Evolutionary conservation across 2,113 vertebrate genomes (phyloP), one percentile per base, ranked within the genome.

Genomic region (Myiagra hebetior): DNA sequence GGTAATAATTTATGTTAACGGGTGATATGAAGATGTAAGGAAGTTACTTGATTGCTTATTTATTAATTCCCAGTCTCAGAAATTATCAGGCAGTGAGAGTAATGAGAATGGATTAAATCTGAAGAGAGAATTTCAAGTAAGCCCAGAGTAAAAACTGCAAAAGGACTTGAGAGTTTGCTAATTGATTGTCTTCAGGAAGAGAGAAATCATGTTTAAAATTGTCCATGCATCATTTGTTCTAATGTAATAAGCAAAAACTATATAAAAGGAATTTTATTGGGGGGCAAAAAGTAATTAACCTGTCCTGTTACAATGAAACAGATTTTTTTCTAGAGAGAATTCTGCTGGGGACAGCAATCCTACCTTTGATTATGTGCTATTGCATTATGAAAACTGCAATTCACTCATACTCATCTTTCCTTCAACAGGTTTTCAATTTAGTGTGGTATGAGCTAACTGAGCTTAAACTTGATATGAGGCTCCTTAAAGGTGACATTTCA

Each of bases 401-500:
- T 69, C 57, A 70, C 30, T 76, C 68, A 41, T 46, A 27, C 35
- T 92, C 49, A 28, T 84, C 78, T 91, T 95, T 63, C 57, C 33
- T 89, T 91, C 64, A 85, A 12, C 57, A 69, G 28, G 44, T 49
- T 95, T 95, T 93, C 89, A 73, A 6, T 95, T 95, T 80, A 89
- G 73, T 84, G 64, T 42, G 44, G 30, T 22, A 30, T 37, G 37
- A 95, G 37, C 49, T 91, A 57, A 86, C 69, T 92, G 91, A 78
- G 31, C 76, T 93, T 95, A 53, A 82, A 67, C 16, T 63, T 62
- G 53, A 55, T 63, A 5, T 42, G 83, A 93, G 72, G 90, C 78
- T 96, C 91, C 81, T 56, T 73, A 83, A 80, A 92, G 93, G 57
- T 96, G 96, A 72, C 70, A 85, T 95, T 97, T 97, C 80, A 85